Evolutionary conservation across 2,797 vertebrate genomes (phyloP).

Genomic region (Pelochelys cantorii): DNA sequence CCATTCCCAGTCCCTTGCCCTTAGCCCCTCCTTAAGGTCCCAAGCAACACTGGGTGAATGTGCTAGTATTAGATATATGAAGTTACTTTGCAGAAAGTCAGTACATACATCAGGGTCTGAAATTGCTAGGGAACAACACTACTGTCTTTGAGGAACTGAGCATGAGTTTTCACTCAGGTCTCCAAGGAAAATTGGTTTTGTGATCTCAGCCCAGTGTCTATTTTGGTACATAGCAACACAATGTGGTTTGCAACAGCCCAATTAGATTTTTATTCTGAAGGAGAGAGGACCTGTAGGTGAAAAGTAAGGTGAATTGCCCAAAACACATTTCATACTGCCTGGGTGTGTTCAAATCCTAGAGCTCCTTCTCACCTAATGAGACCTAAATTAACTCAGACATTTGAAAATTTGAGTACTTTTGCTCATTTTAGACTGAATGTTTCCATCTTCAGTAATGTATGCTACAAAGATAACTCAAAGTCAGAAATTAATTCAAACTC

Average conservation of each 20-base stretch:
- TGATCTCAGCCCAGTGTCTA: not conserved
- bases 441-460: not conserved
- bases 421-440: not conserved
- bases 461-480: not conserved
- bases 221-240: not conserved
- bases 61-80: not conserved
- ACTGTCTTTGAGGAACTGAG: not conserved
- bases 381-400: not conserved
- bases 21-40: too few species aligned
- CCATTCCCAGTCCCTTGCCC: too few species aligned
- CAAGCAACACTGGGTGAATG: too few species aligned
- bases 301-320: not conserved
- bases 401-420: not conserved
- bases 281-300: not conserved
- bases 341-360: not conserved
- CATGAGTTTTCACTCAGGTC: not conserved
- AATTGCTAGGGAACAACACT: not conserved
- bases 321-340: not conserved
- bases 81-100: not conserved
- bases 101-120: not conserved
- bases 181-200: not conserved
- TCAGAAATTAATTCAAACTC: not conserved
- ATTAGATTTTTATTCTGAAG: not conserved
- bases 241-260: not conserved
- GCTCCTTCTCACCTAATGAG: not conserved